Base-by-base conservation (phyloP, 1,140 invertebrate genomes). In the Drosophila orena region DNA sequence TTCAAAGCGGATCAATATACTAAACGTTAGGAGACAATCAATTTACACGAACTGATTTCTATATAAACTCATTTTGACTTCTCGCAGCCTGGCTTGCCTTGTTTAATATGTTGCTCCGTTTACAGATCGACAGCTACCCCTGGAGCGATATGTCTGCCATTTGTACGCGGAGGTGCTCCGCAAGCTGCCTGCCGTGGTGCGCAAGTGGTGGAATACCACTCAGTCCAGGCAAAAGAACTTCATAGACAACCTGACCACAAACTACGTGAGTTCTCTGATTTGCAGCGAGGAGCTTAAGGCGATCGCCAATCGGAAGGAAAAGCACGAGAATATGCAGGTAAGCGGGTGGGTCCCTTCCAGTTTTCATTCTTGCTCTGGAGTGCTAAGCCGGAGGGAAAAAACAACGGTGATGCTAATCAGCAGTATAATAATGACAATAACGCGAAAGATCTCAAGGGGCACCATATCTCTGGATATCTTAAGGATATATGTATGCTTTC, bases 141-240 rank as follows among this genome's bases (percentile, higher is more conserved):
- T 96, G 7, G 93, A 95, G 69, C 93, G 95, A 52, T 92, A 96
- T 57, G 94, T 94, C 3, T 96, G 96, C 84, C 94, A 94, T 92
- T 86, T 97, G 27, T 96, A 96, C 83, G 93, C 93, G 11, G 93
- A 94, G 59, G 92, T 94, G 50, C 88, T 97, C 34, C 93, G 94
- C 40, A 94, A 94, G 75, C 92, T 97, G 72, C 96, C 96, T n/a
- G 96, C 96, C 37, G 93, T 96, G 49, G 95, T 96, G 3, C 94
- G 97, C 17, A 94, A 96, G 80, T 98, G 97, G 97, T 97, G 96
- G 95, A 95, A 94, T 56, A 94, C 94, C 43, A 91, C 93, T 3
- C 96, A 97, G 22, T 94, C 95, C 55, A 94, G 94, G 78, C 93
- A 95, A 10, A 93, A 95, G 37, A 94, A 94, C 52, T 93, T 95